Conservation (phyloP, 2,888 invertebrate species). For the Thecophora atra region DNA sequence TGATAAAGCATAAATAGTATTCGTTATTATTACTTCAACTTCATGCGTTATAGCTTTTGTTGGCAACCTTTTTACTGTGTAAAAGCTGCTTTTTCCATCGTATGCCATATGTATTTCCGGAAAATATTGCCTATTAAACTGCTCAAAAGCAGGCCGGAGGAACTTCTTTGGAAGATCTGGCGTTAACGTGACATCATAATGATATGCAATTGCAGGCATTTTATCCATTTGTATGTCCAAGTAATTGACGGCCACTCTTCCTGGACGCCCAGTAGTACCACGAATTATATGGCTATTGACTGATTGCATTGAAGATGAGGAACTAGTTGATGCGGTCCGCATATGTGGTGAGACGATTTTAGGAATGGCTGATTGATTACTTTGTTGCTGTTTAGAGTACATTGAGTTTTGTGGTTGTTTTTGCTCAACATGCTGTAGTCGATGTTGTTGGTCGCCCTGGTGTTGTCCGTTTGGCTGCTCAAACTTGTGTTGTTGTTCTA, state of each 20-base stretch:
- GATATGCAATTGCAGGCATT: slow-evolving; percentile 69
- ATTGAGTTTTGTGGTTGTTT: too few species aligned
- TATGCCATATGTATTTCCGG: slow-evolving; percentile 71
- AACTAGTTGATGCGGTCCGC: too few species aligned
- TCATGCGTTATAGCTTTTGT: neutral
- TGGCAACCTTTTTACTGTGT: slow-evolving; percentile 57
- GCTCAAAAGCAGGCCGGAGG: slow-evolving; percentile 67
- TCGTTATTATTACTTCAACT: too few species aligned
- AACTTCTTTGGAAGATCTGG: slow-evolving; percentile 78
- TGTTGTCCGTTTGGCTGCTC: too few species aligned
- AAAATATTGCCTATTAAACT: slow-evolving; percentile 61
- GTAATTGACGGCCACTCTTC: slow-evolving; percentile 73
- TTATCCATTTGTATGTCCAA: slow-evolving; percentile 69
- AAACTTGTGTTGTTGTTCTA: too few species aligned
- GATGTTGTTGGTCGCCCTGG: too few species aligned
- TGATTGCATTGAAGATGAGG: too few species aligned
- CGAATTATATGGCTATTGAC: slow-evolving; percentile 48
- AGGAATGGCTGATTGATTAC: too few species aligned
- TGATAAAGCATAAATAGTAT: too few species aligned
- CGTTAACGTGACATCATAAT: slow-evolving; percentile 83
- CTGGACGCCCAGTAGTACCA: slow-evolving; percentile 63
- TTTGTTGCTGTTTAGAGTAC: too few species aligned
- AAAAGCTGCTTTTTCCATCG: slow-evolving; percentile 78
- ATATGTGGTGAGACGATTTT: too few species aligned
- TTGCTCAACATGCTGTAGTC: too few species aligned